Evolutionary conservation across 2,888 invertebrate species (phyloP), one percentile per base, ranked within the genome.

Genomic region (Dusona sp.): DNA sequence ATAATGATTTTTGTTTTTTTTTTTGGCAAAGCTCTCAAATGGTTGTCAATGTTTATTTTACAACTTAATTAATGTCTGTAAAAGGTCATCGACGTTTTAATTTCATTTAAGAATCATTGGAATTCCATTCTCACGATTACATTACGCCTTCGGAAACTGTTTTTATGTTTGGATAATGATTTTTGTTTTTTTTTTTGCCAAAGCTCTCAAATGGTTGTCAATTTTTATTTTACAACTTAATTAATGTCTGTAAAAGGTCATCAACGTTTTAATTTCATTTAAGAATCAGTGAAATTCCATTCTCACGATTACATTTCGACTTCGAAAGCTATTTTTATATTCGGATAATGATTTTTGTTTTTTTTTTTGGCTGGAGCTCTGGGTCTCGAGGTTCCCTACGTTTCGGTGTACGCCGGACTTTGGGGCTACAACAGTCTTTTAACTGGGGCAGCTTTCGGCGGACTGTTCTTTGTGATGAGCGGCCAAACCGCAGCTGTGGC

Each of bases 401-500:
- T 88, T 6, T 90, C 90, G 7, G 90, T 94, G 38, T 94, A 94
- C 89, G 88, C 90, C 2, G 95, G 95, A 0, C 77, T 94, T 1
- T 95, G 95, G 95, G 95, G 95, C 9, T 95, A 93, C 89, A 95
- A 95, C 83, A 93, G 93, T 38, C 88, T 95, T 70, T 85, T 95
- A 57, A 93, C 94, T 3, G 94, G 94, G 0, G 93, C 92, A 11
- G 92, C 93, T 64, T 88, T 95, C 22, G 94, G 94, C 25, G 94
- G 94, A 36, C 93, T 94, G 87, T 94, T 94, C 80, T 89, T 94
- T 78, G 93, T 94, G 0, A 87, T 94, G 33, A 94, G 93, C 19
- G 89, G 90, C 6, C 94, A 94, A 88, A 92, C 93, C 0, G 91
- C 91, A 1, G 84, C 91, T 13, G 92, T 92, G 22, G 90, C 93